Percentiles rank a stretch among this genome's conserved stretches.
phyloP scores from a whole-genome alignment of 2,888 invertebrate genomes.

The Callyntrura guangdongensis region DNA sequence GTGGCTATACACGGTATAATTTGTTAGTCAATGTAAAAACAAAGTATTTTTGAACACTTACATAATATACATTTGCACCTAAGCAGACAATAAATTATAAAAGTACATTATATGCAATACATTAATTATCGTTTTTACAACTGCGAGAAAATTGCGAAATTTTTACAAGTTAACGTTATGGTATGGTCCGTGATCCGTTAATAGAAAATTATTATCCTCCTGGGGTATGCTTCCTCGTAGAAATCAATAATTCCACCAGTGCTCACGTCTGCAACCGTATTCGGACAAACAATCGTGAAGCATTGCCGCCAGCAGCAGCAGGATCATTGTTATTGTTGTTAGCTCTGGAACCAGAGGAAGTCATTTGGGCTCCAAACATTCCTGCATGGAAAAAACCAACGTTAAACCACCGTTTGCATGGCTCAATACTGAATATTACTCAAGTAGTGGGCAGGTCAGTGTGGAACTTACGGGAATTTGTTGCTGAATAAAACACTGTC shows the following conservation, averaged over 20 bases:
- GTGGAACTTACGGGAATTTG: constrained; percentile 68
- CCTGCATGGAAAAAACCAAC: constrained; percentile 30
- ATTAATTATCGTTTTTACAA: too few species aligned
- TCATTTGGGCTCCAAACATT: constrained; percentile 70
- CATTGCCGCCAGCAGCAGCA: not conserved
- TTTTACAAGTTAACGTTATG: not conserved
- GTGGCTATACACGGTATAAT: too few species aligned
- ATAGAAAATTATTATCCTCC: not conserved
- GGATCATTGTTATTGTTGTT: constrained; percentile 34
- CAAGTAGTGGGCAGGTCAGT: too few species aligned
- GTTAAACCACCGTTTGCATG: too few species aligned
- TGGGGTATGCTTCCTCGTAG: not conserved
- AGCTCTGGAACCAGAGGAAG: constrained; percentile 28
- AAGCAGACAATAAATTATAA: too few species aligned
- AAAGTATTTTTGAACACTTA: not conserved
- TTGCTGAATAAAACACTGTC: constrained; percentile 70
- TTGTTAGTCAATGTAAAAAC: not conserved
- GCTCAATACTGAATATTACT: too few species aligned
- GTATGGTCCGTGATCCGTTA: too few species aligned
- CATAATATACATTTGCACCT: not conserved
- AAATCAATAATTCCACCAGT: not conserved
- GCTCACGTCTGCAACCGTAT: constrained; percentile 65
- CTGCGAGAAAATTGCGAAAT: not conserved
- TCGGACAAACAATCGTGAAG: constrained; percentile 67
- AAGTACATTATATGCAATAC: too few species aligned